A percentile compares a stretch with the other conserved stretches of the same genome.
phyloP scores from a whole-genome alignment of 53 echinoderm and acorn worm species.

The Echinometra lucunter region DNA sequence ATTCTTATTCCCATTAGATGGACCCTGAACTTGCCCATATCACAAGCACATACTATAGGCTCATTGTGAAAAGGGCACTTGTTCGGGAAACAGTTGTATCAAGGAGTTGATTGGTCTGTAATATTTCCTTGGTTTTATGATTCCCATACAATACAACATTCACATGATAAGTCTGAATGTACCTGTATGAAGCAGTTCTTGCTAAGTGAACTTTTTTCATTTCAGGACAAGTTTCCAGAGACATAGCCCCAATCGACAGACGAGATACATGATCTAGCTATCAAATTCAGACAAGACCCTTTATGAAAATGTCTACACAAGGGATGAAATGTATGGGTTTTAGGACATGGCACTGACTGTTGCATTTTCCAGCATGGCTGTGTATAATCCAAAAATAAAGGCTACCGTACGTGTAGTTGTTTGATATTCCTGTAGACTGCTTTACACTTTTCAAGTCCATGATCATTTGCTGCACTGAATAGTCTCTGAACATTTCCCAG shows the following conservation, averaged over 20 bases:
- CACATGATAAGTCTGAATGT: too few species aligned
- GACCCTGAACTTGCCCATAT: too few species aligned
- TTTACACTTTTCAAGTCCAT: background rate
- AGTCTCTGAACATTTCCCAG: conserved; percentile 34
- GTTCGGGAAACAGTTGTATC: too few species aligned
- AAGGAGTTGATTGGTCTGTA: too few species aligned
- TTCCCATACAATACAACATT: too few species aligned
- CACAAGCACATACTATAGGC: too few species aligned
- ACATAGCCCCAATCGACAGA: background rate
- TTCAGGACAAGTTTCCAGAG: background rate
- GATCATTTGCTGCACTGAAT: background rate
- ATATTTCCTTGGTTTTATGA: too few species aligned
- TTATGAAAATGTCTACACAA: background rate
- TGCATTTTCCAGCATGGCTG: background rate
- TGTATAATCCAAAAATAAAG: background rate
- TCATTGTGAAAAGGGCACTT: too few species aligned
- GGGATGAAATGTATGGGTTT: background rate
- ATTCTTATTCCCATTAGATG: too few species aligned
- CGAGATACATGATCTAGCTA: background rate
- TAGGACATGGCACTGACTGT: background rate
- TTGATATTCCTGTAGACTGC: background rate
- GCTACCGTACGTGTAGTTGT: too few species aligned
- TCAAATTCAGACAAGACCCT: background rate
- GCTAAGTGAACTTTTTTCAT: too few species aligned
- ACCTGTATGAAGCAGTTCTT: too few species aligned